A percentile compares a stretch with the other conserved stretches of the same genome.
phyloP scores from a whole-genome alignment of 2,113 vertebrate species.

The Papio anubis region DNA sequence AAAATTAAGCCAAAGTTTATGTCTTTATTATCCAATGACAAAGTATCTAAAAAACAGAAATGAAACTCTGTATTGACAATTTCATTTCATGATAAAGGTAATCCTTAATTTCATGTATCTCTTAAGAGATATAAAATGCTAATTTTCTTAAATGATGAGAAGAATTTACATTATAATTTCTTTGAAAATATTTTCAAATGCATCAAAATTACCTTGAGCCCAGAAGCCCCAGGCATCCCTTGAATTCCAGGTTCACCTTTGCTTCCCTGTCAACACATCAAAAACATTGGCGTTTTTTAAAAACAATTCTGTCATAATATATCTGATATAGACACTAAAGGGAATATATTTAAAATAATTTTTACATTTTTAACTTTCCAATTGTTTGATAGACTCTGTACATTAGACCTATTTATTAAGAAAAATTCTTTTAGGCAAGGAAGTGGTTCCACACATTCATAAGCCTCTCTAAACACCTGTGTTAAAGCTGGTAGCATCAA shows the following conservation, averaged over 20 bases:
- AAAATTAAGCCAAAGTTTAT: neutral
- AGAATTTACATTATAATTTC: neutral
- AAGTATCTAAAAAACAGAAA: neutral
- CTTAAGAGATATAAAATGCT: neutral
- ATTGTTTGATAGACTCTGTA: neutral
- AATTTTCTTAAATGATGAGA: neutral
- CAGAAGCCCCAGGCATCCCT: slow-evolving; percentile 87
- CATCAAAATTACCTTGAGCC: slow-evolving; percentile 86
- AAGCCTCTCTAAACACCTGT: neutral
- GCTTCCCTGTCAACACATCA: slow-evolving; percentile 86
- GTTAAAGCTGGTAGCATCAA: neutral
- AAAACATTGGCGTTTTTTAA: neutral
- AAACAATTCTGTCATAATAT: neutral
- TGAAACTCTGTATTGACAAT: neutral
- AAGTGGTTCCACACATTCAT: neutral
- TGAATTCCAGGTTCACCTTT: slow-evolving; percentile 91
- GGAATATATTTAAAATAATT: neutral
- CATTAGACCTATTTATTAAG: neutral
- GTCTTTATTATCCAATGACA: neutral
- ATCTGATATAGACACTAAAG: neutral
- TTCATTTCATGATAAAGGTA: neutral
- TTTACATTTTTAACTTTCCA: slow-evolving; percentile 33
- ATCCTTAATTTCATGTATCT: neutral
- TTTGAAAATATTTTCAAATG: slow-evolving; percentile 34
- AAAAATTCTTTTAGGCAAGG: neutral